Conservation (phyloP, 2,888 invertebrate species). For the Archips crataeganus region DNA sequence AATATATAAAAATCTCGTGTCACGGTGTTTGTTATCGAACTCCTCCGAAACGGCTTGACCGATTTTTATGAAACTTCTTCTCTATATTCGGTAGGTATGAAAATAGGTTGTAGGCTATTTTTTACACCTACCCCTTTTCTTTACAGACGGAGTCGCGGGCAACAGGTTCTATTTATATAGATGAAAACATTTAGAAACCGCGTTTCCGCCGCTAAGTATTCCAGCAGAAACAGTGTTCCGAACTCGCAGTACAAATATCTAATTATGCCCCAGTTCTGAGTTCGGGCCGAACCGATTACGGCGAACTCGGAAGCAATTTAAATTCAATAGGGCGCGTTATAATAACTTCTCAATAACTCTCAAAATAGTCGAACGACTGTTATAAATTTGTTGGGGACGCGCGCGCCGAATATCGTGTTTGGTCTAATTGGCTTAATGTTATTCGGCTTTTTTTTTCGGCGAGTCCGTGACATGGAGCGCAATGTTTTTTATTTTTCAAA, state of each 20-base stretch:
- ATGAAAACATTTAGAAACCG: background rate
- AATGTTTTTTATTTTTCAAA: too few species aligned
- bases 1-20: too few species aligned
- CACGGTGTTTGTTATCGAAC: too few species aligned
- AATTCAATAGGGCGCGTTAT: slow-evolving; percentile 42
- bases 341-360: slow-evolving; percentile 43
- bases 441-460: background rate
- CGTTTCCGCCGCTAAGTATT: background rate
- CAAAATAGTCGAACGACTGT: slow-evolving; percentile 40
- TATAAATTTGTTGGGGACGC: slow-evolving; percentile 17
- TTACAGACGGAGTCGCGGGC: too few species aligned
- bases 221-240: slow-evolving; percentile 3
- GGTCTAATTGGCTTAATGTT: background rate
- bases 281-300: slow-evolving; percentile 29
- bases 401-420: background rate
- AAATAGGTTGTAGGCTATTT: too few species aligned
- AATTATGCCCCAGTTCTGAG: slow-evolving; percentile 20
- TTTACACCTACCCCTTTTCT: too few species aligned
- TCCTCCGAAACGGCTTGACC: too few species aligned
- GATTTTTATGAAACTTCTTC: too few species aligned
- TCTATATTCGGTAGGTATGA: too few species aligned
- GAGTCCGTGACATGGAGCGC: background rate
- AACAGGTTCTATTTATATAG: too few species aligned
- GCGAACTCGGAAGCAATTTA: slow-evolving; percentile 34
- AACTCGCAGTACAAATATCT: slow-evolving; percentile 12